Base-by-base conservation (phyloP, 2,888 invertebrate genomes). In the Amphipoea oculea region DNA sequence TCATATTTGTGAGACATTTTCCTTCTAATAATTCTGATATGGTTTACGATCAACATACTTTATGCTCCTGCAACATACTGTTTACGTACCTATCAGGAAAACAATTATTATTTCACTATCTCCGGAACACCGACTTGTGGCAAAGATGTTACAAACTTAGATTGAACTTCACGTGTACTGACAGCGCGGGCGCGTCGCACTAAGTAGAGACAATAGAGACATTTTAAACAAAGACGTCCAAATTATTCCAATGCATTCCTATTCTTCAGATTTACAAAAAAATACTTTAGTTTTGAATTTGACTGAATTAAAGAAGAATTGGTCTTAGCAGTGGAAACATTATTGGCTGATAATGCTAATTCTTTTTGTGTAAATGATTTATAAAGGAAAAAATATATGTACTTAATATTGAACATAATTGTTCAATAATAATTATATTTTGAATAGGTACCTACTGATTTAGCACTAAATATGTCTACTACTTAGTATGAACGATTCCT, bases 61-160 rank as follows among this genome's bases (percentile, higher is more conserved):
- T 14, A 23, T 14, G n/a, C 17, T 57, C 7, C 45, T 4, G n/a
- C 6, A 65, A 54, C 45, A 14, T n/a, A 68, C 11, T n/a, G 48
- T 70, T 42, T 7, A 57, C 6, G 1, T 65, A 68, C 9, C n/a
- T 60, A 54, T 17, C 63, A 71, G 63, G 68, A 67, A 84, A 79
- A 69, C 63, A 75, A 84, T 80, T 79, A 23, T 65, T 71, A 77
- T 67, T 66, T 29, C 45, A 62, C 42, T 68, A 73, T 73, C 29
- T 69, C 45, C 14, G n/a, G 54, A 60, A 65, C 29, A 76, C 45
- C 54, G 73, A 76, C 73, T 83, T 76, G 81, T 73, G 70, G 73
- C 60, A 45, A 63, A 51, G 51, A 77, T 66, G 40, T 51, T 69
- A 69, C 84, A 77, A 87, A 87, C 87, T 80, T 84, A 77, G 73